Conservation (phyloP, 2,797 vertebrate species). For the Intellagama lesueurii region DNA sequence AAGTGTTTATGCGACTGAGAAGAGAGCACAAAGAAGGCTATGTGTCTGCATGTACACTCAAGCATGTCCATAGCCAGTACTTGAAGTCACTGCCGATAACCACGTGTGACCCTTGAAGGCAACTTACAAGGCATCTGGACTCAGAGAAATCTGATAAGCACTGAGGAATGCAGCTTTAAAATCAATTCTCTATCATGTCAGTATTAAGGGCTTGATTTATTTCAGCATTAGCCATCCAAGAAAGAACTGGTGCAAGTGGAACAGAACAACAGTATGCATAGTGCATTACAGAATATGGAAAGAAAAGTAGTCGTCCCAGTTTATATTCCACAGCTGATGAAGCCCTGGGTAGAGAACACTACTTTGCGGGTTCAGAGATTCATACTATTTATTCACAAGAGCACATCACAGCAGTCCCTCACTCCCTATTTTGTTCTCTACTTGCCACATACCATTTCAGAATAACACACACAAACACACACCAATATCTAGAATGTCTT, state of each 20-base stretch:
- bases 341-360: no score
- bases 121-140: neutral
- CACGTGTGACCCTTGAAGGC: neutral
- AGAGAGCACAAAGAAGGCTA: neutral
- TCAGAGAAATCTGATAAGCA: neutral
- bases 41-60: neutral
- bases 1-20: neutral
- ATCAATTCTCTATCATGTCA: neutral
- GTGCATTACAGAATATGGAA: neutral
- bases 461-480: neutral
- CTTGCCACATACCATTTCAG: neutral
- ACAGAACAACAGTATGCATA: neutral
- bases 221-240: no score
- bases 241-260: no score
- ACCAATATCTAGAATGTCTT: neutral
- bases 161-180: neutral
- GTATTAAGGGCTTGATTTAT: no score
- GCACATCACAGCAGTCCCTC: neutral
- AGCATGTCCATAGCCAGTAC: no score
- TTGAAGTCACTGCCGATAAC: neutral
- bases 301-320: neutral
- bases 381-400: neutral
- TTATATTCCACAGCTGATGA: neutral
- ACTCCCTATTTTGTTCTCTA: conserved; percentile 22
- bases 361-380: neutral